Evolutionary conservation across 1,140 invertebrate genomes (phyloP), one percentile per base, ranked within the genome.

Genomic region (Caerostris extrusa): DNA sequence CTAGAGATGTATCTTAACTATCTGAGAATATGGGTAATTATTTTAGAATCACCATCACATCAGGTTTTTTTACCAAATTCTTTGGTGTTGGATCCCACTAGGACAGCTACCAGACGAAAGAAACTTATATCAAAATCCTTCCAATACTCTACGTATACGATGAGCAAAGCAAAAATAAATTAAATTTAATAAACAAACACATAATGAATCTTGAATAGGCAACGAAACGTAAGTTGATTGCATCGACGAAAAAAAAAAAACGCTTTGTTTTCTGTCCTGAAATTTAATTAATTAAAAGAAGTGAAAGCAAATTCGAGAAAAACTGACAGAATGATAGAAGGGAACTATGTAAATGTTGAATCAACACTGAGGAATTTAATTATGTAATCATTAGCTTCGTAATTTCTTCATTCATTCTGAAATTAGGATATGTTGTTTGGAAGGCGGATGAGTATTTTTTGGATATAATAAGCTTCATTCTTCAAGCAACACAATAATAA

Each of bases 241-340:
- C 34, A 61, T 4, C 60, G 17, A 14, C 17, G 17, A n/a, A n/a
- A n/a, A n/a, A n/a, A n/a, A 77, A 77, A 83, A 85, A 57, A 58
- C n/a, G 14, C 17, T 58, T 17, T 3, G 55, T 57, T 55, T 85
- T 85, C 82, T 34, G 7, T 85, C 19, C 57, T 56, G 53, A 85
- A 85, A 85, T 85, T 58, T 57, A 85, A 85, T 85, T 55, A 85
- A 56, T 85, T 85, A 85, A 85, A 85, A 85, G 56, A 85, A 58
- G n/a, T 17, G 82, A 53, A 85, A 57, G 56, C 53, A 17, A n/a
- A 34, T 14, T 61, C 60, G 17, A 14, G 60, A 61, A 10, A 5
- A 77, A 8, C 71, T n/a, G n/a, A n/a, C n/a, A 77, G 50, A 0
- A n/a, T 53, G 55, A 17, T 7, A 17, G 34, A 19, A 56, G 6